Conservation (phyloP, 2,113 vertebrate species). For the Ellobius talpinus region DNA sequence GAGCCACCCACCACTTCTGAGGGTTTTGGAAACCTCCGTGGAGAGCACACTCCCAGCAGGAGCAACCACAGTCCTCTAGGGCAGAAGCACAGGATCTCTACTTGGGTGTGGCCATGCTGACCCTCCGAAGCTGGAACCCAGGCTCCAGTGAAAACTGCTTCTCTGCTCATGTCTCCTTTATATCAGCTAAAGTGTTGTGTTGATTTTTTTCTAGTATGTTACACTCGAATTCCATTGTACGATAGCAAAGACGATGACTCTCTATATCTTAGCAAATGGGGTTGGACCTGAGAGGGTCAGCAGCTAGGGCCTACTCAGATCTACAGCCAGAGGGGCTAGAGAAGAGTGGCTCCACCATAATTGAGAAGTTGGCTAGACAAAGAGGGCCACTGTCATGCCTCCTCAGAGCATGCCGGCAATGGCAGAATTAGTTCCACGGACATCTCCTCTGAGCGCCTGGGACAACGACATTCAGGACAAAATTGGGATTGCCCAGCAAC, state of each 20-base stretch:
- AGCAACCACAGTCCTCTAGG: fast-evolving
- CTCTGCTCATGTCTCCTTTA: not conserved
- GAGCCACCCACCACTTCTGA: slow-evolving; percentile 16
- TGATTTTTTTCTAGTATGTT: not conserved
- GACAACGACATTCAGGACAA: not conserved
- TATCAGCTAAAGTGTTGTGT: not conserved
- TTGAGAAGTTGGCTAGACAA: not conserved
- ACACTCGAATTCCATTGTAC: not conserved
- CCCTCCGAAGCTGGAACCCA: fast-evolving
- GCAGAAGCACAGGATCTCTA: fast-evolving
- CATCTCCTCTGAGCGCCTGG: not conserved
- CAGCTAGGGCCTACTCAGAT: not conserved
- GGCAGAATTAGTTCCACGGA: not conserved
- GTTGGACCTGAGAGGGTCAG: not conserved
- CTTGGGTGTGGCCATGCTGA: not conserved
- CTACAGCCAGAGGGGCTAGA: not conserved
- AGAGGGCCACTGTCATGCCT: not conserved
- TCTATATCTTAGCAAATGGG: not conserved
- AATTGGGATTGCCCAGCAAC: not conserved
- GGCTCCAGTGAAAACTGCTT: not conserved
- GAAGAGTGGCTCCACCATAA: not conserved
- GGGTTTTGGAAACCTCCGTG: not conserved
- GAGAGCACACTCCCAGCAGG: fast-evolving
- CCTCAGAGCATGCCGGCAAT: not conserved
- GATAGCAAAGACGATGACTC: not conserved